Conservation (phyloP, 2,113 vertebrate species). For the Canis aureus region DNA sequence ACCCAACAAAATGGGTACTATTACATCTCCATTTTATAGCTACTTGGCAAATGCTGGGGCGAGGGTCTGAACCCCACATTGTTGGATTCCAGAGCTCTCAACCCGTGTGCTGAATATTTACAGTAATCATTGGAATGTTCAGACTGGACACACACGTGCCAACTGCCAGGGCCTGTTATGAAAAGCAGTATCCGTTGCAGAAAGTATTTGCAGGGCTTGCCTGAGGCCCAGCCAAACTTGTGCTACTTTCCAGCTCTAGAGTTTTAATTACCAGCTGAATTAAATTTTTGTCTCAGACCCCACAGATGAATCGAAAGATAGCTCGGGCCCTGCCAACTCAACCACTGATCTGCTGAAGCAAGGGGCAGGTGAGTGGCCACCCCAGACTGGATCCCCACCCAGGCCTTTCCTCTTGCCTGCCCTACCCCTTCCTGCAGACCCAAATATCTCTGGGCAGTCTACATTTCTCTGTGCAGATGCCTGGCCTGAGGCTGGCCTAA, state of each 20-base stretch:
- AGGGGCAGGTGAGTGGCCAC: slow-evolving; percentile 93
- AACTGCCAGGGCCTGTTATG: not conserved
- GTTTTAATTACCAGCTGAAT: slow-evolving; percentile 66
- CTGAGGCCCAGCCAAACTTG: not conserved
- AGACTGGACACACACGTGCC: not conserved
- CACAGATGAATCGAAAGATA: slow-evolving; percentile 93
- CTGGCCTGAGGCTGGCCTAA: not conserved
- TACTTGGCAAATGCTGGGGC: not conserved
- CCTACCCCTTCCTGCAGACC: not conserved
- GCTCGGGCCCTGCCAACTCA: slow-evolving; percentile 88
- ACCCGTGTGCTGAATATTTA: not conserved
- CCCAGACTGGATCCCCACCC: not conserved
- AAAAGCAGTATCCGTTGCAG: not conserved
- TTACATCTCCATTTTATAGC: not conserved
- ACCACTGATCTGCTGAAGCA: slow-evolving; percentile 94
- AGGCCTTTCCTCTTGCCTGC: not conserved
- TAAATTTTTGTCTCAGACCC: slow-evolving; percentile 90
- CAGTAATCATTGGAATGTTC: not conserved
- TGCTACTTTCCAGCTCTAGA: slow-evolving; percentile 28
- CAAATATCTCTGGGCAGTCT: not conserved
- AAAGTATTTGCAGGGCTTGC: not conserved
- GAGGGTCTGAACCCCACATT: not conserved
- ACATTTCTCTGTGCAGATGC: not conserved
- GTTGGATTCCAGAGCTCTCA: not conserved
- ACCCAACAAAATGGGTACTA: not conserved